phyloP scores from a whole-genome alignment of 2,888 invertebrate genomes.

The Morinoia aosen region DNA sequence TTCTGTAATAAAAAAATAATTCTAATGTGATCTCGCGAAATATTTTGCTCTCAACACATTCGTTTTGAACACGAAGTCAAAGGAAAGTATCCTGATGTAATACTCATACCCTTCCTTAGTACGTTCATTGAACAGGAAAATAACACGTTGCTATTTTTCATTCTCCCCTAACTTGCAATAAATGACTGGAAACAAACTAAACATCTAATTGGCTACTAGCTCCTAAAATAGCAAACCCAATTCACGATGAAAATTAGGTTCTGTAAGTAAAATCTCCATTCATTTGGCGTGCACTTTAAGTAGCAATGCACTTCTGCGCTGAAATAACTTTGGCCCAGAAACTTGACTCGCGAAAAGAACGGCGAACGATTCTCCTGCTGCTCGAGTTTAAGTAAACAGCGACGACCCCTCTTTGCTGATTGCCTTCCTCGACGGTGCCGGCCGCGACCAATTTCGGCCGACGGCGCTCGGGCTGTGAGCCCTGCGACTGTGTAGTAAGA shows the following conservation, averaged over 20 bases:
- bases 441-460: background rate
- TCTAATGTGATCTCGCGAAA: too few species aligned
- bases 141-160: background rate
- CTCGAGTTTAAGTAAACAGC: slow-evolving; percentile 12
- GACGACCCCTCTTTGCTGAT: background rate
- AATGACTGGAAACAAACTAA: background rate
- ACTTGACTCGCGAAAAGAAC: background rate
- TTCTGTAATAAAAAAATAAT: too few species aligned
- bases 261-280: background rate
- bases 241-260: background rate
- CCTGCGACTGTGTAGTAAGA: background rate
- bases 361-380: background rate
- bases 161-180: background rate
- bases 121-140: too few species aligned
- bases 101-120: too few species aligned
- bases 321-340: background rate
- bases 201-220: background rate
- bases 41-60: too few species aligned
- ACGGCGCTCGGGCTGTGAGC: background rate
- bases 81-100: too few species aligned
- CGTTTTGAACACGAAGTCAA: too few species aligned
- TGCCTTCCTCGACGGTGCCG: background rate
- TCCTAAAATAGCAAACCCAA: background rate
- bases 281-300: background rate
- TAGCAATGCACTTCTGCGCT: background rate